Conservation (phyloP, 2,888 invertebrate genomes). For the Eulithis testata region DNA sequence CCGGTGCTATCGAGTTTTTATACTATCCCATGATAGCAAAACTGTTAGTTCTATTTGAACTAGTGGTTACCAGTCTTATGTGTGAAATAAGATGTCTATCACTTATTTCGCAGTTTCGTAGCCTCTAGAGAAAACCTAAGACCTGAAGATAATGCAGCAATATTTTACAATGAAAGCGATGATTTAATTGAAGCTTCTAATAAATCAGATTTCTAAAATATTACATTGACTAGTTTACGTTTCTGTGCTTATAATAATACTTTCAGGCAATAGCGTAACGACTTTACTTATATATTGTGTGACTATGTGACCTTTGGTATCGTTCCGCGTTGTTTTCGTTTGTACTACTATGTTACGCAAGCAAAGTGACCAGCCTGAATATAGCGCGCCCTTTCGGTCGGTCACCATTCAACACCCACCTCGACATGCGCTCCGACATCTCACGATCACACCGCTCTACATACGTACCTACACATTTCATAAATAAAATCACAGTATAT, state of each 20-base stretch:
- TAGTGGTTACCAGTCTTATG: not conserved
- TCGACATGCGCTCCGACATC: constrained; percentile 49
- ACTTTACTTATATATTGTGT: not conserved
- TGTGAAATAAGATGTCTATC: too few relatives aligned
- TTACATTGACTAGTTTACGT: too few relatives aligned
- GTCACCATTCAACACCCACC: constrained; percentile 52
- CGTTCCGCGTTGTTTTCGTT: constrained; percentile 64
- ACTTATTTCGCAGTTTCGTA: too few relatives aligned
- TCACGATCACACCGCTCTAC: constrained; percentile 32
- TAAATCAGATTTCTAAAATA: too few relatives aligned
- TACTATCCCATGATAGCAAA: not conserved
- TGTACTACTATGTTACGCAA: constrained; percentile 59
- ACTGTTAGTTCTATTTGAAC: not conserved
- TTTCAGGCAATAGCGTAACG: not conserved
- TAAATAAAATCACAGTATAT: too few relatives aligned
- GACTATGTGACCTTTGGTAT: constrained; percentile 19
- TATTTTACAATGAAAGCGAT: too few relatives aligned
- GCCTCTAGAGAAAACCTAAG: too few relatives aligned
- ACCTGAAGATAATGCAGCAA: too few relatives aligned
- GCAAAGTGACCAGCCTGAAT: constrained; percentile 50
- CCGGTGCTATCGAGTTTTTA: too few relatives aligned
- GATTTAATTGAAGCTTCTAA: too few relatives aligned
- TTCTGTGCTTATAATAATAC: too few relatives aligned
- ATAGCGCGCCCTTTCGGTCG: constrained; percentile 61
- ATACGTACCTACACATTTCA: not conserved